These are phyloP conservation scores for Euphydryas editha DNA, from an alignment of 2,888 invertebrate genomes.

Conservation along the genomic window DNA sequence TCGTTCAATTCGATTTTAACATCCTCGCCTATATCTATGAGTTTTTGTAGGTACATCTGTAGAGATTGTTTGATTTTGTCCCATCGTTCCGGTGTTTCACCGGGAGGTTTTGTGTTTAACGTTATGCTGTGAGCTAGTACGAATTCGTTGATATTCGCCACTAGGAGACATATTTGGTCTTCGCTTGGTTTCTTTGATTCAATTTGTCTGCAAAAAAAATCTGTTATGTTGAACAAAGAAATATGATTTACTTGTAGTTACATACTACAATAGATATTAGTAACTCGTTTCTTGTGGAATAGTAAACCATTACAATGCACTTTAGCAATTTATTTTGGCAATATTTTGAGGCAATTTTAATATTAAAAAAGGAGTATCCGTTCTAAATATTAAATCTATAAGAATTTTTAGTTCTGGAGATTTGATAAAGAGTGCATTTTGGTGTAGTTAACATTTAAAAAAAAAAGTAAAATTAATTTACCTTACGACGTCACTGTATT, in stretches of 20 bases:
- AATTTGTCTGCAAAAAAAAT: constrained; percentile 61
- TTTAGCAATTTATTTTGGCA: too few relatives aligned
- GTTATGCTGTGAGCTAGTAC: constrained; percentile 81
- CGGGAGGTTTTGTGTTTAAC: constrained; percentile 76
- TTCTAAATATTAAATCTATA: too few relatives aligned
- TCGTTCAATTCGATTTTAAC: constrained; percentile 78
- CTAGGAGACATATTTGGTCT: constrained; percentile 76
- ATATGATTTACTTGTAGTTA: too few relatives aligned
- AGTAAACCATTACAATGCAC: too few relatives aligned
- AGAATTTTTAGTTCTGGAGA: too few relatives aligned
- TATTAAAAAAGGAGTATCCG: too few relatives aligned
- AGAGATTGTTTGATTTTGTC: constrained; percentile 77
- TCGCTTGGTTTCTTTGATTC: constrained; percentile 62
- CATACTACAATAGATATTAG: too few relatives aligned
- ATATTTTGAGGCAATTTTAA: too few relatives aligned
- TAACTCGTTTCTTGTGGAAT: too few relatives aligned
- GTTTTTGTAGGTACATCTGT: constrained; percentile 73
- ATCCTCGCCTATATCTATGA: constrained; percentile 78
- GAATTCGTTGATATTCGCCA: constrained; percentile 84
- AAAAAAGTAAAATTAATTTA: constrained; percentile 44
- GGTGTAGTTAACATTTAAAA: not conserved
- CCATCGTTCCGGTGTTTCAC: constrained; percentile 78
- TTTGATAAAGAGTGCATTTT: not conserved
- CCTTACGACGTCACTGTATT: constrained; percentile 79
- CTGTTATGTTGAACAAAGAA: too few relatives aligned